Percentiles rank a stretch among this genome's conserved stretches.
These are phyloP conservation scores for Perccottus glenii DNA, from an alignment of 2,113 vertebrate genomes.

Conservation along the genomic window DNA sequence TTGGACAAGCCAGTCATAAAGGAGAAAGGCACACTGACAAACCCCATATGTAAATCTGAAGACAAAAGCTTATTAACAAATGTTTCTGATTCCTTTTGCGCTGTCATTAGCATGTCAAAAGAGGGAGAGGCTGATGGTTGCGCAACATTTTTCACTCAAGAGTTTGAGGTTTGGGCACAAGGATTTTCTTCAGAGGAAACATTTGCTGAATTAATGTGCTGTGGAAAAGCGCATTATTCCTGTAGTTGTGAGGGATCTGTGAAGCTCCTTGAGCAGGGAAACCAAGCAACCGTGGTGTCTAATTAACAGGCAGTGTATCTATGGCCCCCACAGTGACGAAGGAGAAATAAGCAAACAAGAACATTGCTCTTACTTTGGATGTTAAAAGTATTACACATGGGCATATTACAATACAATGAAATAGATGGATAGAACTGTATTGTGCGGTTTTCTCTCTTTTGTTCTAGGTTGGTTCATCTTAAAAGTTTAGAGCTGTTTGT, in stretches of 20 bases:
- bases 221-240: slow-evolving; percentile 65
- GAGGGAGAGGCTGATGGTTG: slow-evolving; percentile 24
- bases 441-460: too few relatives aligned
- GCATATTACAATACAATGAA: too few relatives aligned
- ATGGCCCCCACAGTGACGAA: slow-evolving; percentile 20
- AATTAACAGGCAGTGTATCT: slow-evolving; percentile 53
- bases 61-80: slow-evolving; percentile 66
- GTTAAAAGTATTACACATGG: not conserved
- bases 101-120: slow-evolving; percentile 65
- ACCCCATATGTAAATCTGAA: slow-evolving; percentile 37
- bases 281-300: slow-evolving; percentile 50
- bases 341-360: not conserved
- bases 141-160: slow-evolving; percentile 46
- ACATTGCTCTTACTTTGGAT: not conserved
- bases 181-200: slow-evolving; percentile 49
- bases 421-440: too few relatives aligned
- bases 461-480: too few relatives aligned
- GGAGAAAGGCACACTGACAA: slow-evolving; percentile 33
- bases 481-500: too few relatives aligned
- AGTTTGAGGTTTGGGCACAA: slow-evolving; percentile 32
- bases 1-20: slow-evolving; percentile 55
- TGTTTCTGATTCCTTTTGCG: slow-evolving; percentile 47
- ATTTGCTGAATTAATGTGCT: slow-evolving; percentile 56
- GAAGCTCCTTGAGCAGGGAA: slow-evolving; percentile 33
- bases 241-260: slow-evolving; percentile 37